A percentile compares a stretch with the other conserved stretches of the same genome.
Evolutionary conservation across 2,888 invertebrate genomes (phyloP).

Genomic region (Helicoverpa assulta): DNA sequence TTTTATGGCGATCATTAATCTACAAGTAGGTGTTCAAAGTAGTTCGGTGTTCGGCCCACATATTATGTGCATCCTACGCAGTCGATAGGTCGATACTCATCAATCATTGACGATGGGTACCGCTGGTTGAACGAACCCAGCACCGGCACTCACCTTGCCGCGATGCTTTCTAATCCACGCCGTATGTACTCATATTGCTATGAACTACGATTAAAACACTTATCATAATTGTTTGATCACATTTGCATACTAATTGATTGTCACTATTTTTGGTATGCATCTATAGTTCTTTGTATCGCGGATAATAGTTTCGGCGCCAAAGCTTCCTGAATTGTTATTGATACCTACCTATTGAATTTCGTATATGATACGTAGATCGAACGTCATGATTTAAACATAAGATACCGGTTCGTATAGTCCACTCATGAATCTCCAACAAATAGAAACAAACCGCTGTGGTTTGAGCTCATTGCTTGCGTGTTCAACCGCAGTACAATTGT

Average conservation of each 20-base stretch:
- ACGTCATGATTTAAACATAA: conserved; percentile 59
- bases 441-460: conserved; percentile 70
- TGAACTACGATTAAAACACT: conserved; percentile 66
- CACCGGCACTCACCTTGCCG: conserved; percentile 65
- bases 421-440: conserved; percentile 64
- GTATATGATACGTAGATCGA: conserved; percentile 46
- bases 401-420: conserved; percentile 59
- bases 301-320: conserved; percentile 60
- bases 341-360: conserved; percentile 40
- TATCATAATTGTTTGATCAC: conserved; percentile 49
- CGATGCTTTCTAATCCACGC: conserved; percentile 77
- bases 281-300: conserved; percentile 57
- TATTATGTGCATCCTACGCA: conserved; percentile 77
- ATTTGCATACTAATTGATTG: conserved; percentile 65
- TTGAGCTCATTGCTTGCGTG: conserved; percentile 85
- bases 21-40: conserved; percentile 79
- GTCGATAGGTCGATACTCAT: conserved; percentile 78
- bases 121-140: conserved; percentile 75
- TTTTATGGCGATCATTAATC: conserved; percentile 75
- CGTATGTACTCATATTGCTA: conserved; percentile 62
- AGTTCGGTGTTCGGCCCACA: conserved; percentile 77
- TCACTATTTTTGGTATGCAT: conserved; percentile 61
- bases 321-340: conserved; percentile 58
- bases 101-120: conserved; percentile 80
- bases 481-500: conserved; percentile 86